phyloP scores from a whole-genome alignment of 2,888 invertebrate genomes.

The Troglohyphantes excavatus region DNA sequence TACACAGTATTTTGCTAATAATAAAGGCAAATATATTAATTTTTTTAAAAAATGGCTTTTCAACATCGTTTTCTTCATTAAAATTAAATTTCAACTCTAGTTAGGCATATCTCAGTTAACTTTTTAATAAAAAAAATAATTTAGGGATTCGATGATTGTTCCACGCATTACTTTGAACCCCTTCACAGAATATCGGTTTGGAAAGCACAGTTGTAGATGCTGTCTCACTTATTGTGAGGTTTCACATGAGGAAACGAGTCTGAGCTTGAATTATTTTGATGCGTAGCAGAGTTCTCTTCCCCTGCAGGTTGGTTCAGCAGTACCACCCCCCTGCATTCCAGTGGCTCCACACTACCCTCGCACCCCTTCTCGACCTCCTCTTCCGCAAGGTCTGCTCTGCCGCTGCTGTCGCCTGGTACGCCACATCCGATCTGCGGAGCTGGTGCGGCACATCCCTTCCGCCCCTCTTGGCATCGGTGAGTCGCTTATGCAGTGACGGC shows the following conservation, averaged over 20 bases:
- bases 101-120: no score
- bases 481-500: background rate
- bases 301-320: conserved; percentile 58
- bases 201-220: background rate
- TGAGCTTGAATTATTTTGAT: no score
- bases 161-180: no score
- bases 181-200: background rate
- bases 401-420: conserved; percentile 80
- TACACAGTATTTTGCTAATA: no score
- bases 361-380: conserved; percentile 81
- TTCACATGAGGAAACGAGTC: no score
- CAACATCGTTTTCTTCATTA: no score
- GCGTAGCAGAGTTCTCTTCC: no score
- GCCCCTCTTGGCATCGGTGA: conserved; percentile 79
- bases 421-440: conserved; percentile 80
- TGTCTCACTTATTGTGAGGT: background rate
- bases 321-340: conserved; percentile 80
- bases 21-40: no score
- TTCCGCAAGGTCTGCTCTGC: conserved; percentile 80
- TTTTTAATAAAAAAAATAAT: no score
- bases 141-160: no score
- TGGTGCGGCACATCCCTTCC: conserved; percentile 80
- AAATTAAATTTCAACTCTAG: no score
- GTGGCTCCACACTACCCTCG: conserved; percentile 80
- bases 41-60: background rate